Base-by-base conservation (phyloP, 30 jellyfish, hydroid and myxozoan genomes). In the Cassiopea xamachana region DNA sequence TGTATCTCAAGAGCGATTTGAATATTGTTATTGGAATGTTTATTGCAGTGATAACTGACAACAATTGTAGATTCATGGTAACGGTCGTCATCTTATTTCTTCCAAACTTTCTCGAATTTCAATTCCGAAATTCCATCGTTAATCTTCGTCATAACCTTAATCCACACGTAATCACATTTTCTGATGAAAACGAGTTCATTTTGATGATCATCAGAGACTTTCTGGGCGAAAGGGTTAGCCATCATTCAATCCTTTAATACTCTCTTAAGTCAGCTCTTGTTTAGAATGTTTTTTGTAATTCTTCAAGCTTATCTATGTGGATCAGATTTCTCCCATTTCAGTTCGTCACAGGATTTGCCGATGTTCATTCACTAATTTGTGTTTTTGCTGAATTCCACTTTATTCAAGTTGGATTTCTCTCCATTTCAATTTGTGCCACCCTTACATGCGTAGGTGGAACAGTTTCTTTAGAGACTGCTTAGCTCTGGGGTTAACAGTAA, bases 61-160 rank as follows among this genome's bases (percentile, higher is more conserved):
- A 19, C 6, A 71, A 71, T 15, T 2, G 72, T 48, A 60, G 80
- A 68, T 60, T 82, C 82, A 2, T 62, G 48, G 90, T 82, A 82
- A 82, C 90, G 90, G 90, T 64, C 4, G 90, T 48, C 82, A 82
- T 82, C 59, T 62, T 46, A 82, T 62, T 46, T 58, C 59, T 39
- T 14, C 87, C 82, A 64, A 68, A 82, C 90, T 62, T 39, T 82
- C 82, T 82, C 90, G 17, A 39, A 47, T 82, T 82, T 82, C 90
- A 39, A 82, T 82, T 46, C 71, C 82, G 46, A 82, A 73, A 82
- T 82, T 82, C 73, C 73, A 13, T 67, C 58, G 71, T 68, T 82
- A 82, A 82, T 82, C 90, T 48, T 59, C 13, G 74, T 46, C 82
- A 82, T 48, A 71, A 68, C 81, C 90, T 15, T 82, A 82, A 82